Base-by-base conservation (phyloP, 2,113 vertebrate genomes). In the Trematocara marginatum region DNA sequence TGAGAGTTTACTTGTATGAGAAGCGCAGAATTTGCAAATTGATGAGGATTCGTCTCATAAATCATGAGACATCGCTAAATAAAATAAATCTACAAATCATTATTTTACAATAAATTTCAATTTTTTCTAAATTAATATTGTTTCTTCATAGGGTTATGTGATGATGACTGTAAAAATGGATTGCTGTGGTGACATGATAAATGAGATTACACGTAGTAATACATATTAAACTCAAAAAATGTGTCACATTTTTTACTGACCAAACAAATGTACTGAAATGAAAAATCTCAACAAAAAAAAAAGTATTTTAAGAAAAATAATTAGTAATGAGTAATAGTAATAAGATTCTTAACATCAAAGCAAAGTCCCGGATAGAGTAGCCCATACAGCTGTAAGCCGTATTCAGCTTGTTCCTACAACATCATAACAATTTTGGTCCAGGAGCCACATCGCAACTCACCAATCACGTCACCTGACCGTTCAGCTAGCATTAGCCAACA, bases 331-430 rank as follows among this genome's bases (percentile, higher is more conserved):
- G 29, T 61, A 35, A 64, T n/a, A 64, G 10, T 38, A 64, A 38
- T 7, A 4, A 38, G 1, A 12, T 38, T 5, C 59, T 20, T 66
- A 66, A 38, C 34, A 66, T 66, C 59, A 66, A 66, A 66, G 10
- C 59, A 66, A 66, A 66, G 18, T 38, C 0, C 59, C 6, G 0
- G 34, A 64, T 38, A 64, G 59, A 64, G 34, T 64, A 4, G 34
- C 34, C 59, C 59, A 38, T 38, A 4, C 31, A 64, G 34, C 18
- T 64, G 6, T 12, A 64, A 38, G 20, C 20, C 20, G 20, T 20
- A 10, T 20, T 64, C 2, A 12, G 34, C 34, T 38, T 64, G 2
- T 38, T 64, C 18, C 34, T 38, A 38, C 59, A 64, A 38, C 31
- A 38, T 64, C 34, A 38, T 38, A 64, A 64, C 59, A 64, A 20